Percentiles rank a stretch among this genome's conserved stretches.
These are phyloP conservation scores for Theonella swinhoei DNA, from an alignment of 37 sponge, comb jelly and placozoan genomes.

Conservation along the genomic window DNA sequence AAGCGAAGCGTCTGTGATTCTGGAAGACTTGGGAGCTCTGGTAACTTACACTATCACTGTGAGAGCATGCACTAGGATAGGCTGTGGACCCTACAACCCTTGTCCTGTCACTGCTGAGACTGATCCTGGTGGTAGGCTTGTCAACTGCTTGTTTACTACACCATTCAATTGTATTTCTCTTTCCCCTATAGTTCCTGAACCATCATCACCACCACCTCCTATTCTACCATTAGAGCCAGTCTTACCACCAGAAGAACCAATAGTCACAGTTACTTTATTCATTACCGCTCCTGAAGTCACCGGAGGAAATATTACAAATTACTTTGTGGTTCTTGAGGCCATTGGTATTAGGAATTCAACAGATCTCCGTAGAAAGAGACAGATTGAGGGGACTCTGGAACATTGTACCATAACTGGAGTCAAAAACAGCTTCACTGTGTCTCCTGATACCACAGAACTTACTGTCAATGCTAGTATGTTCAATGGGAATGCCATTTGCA, in stretches of 20 bases:
- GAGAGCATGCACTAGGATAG: slow-evolving; percentile 20
- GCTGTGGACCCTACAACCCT: slow-evolving; percentile 17
- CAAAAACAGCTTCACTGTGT: neutral
- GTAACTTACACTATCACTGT: neutral
- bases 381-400: neutral
- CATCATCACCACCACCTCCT: too few relatives aligned
- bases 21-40: neutral
- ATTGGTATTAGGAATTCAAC: neutral
- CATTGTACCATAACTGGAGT: neutral
- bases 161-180: neutral
- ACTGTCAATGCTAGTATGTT: neutral
- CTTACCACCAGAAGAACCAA: neutral
- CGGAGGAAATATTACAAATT: neutral
- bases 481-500: neutral
- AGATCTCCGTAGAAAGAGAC: neutral
- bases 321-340: neutral
- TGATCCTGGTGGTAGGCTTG: neutral
- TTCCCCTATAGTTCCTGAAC: neutral
- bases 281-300: neutral
- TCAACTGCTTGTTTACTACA: neutral
- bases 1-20: neutral
- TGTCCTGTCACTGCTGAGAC: neutral
- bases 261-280: neutral
- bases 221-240: neutral
- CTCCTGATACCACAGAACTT: neutral